A percentile compares a stretch with the other conserved stretches of the same genome.
phyloP scores from a whole-genome alignment of 2,888 invertebrate species.

The Spilarctia lutea region DNA sequence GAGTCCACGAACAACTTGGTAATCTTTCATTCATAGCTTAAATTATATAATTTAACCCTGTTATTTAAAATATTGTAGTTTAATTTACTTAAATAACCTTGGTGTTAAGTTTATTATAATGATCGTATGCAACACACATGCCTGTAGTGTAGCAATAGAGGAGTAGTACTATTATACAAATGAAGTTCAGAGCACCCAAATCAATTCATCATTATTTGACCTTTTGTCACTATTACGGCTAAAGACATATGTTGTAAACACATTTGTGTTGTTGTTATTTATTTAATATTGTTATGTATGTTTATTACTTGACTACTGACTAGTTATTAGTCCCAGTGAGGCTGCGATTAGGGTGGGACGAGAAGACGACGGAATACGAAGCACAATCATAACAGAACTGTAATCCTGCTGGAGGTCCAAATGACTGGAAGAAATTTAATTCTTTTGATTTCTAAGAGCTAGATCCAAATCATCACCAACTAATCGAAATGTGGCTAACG shows the following conservation, averaged over 20 bases:
- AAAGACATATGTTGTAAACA: background rate
- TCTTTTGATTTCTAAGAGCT: background rate
- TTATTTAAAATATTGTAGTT: background rate
- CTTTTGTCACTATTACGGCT: no score
- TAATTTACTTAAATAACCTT: background rate
- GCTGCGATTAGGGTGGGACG: background rate
- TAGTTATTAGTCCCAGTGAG: background rate
- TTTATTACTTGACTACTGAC: background rate
- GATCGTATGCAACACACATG: background rate
- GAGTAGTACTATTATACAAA: no score
- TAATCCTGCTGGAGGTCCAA: background rate
- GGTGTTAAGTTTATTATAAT: background rate
- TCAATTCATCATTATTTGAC: background rate
- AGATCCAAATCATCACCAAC: background rate
- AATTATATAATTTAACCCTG: background rate
- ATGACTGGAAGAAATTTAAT: background rate
- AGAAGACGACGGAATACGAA: background rate
- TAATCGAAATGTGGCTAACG: background rate
- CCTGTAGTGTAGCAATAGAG: background rate
- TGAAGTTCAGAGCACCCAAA: background rate
- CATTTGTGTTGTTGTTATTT: background rate
- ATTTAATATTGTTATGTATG: background rate
- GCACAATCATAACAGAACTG: background rate
- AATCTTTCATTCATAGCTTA: background rate
- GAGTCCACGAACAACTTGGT: background rate